Evolutionary conservation across 2,888 invertebrate species (phyloP), one percentile per base, ranked within the genome.

Genomic region (Lomographa bimaculata): DNA sequence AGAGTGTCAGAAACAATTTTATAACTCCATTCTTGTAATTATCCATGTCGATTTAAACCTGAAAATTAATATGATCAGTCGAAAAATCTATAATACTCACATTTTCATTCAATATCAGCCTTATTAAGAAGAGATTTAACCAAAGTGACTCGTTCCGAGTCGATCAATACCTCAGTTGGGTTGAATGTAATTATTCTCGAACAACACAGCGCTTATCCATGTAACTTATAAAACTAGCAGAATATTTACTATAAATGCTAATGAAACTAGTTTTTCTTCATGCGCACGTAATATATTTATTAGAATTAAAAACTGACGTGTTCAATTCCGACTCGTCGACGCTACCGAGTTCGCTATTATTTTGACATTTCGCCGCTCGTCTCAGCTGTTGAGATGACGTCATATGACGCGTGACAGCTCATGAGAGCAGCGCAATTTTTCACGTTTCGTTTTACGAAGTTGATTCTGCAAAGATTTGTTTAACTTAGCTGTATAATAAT

Each of bases 251-350:
- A 14, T 4, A 4, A 14, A 14, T 29, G 29, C 20, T 20, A 53
- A 28, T 53, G 28, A 23, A 11, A 32, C 9, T 14, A 34, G 7
- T 53, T 27, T 10, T 32, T 36, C 2, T 37, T 27, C 12, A 25
- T 21, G 29, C 35, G 50, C 52, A 46, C 36, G 39, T 63, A 56
- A 37, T 63, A 60, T 59, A 23, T 20, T 35, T 59, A 23, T 16
- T 35, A 12, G 7, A 61, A 43, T 44, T 29, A 16, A 46, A 62
- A 61, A 78, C 81, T 84, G 84, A 85, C 84, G 84, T 85, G 85
- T 79, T 71, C 63, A 52, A 52, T 52, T 66, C 50, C 43, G 48
- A 81, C 71, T 80, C 68, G 82, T n/a, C n/a, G n/a, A n/a, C n/a
- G n/a, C n/a, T n/a, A n/a, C n/a, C n/a, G n/a, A n/a, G n/a, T 66